Evolutionary conservation across 2,797 vertebrate species (phyloP).

Genomic region (Octomys mimax): DNA sequence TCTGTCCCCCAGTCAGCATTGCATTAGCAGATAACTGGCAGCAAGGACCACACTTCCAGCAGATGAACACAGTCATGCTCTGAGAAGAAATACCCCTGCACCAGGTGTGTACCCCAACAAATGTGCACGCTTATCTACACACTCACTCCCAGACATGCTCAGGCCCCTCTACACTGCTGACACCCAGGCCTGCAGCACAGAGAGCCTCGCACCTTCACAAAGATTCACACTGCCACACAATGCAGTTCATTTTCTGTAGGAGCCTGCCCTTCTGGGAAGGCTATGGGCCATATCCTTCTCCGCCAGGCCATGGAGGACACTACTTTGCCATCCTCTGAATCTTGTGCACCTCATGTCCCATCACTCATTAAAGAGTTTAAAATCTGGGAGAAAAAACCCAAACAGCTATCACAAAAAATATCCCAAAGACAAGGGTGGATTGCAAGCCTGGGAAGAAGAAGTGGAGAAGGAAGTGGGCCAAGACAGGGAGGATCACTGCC

Average conservation of each 20-base stretch:
- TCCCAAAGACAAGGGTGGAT: neutral
- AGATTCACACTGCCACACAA: neutral
- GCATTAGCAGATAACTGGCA: neutral
- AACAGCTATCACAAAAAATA: neutral
- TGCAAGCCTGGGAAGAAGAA: no score
- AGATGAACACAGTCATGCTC: no score
- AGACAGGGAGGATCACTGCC: accelerated
- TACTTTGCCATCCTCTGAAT: neutral
- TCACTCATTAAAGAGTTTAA: neutral
- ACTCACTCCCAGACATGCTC: neutral
- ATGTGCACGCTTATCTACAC: neutral
- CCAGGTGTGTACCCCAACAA: neutral
- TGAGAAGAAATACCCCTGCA: neutral
- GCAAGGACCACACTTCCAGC: neutral
- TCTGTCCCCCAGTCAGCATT: neutral
- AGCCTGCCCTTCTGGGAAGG: neutral
- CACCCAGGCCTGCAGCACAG: neutral
- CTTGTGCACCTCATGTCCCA: neutral
- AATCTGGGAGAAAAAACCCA: neutral
- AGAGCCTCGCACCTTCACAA: neutral
- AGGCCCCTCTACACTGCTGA: neutral
- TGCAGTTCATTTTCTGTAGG: no score
- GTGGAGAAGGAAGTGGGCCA: neutral
- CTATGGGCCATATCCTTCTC: neutral
- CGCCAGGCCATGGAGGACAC: no score